Conservation (phyloP, 2,113 vertebrate genomes). For the Burhinus oedicnemus region DNA sequence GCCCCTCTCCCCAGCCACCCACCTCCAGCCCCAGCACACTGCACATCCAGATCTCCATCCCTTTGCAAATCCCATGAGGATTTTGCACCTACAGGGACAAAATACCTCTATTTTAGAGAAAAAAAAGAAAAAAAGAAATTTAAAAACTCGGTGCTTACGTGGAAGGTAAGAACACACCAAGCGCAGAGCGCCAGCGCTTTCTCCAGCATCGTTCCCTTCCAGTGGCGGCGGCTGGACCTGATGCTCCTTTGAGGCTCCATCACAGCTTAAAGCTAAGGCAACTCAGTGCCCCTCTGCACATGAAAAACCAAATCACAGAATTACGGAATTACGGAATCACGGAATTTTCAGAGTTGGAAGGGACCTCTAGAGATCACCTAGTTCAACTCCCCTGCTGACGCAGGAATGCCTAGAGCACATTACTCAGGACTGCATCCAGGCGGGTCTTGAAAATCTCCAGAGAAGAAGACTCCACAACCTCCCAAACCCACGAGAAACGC, state of each 20-base stretch:
- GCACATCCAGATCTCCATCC: neutral
- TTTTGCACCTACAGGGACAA: neutral
- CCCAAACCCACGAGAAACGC: neutral
- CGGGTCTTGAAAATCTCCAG: too few relatives aligned
- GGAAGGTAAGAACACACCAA: neutral
- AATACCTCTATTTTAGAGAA: neutral
- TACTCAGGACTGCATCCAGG: too few relatives aligned
- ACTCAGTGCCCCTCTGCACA: neutral
- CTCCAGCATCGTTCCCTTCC: neutral
- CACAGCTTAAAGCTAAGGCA: neutral
- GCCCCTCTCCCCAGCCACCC: neutral
- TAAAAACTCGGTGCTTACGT: neutral
- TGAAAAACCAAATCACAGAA: neutral
- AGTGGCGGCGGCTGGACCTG: neutral
- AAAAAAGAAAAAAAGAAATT: too few relatives aligned
- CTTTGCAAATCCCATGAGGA: neutral
- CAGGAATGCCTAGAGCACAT: too few relatives aligned
- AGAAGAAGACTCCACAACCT: too few relatives aligned
- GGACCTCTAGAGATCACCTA: too few relatives aligned
- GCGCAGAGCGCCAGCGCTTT: rapidly evolving
- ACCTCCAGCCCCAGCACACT: neutral
- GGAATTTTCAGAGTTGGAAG: too few relatives aligned
- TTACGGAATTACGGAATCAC: too few relatives aligned
- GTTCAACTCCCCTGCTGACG: too few relatives aligned
- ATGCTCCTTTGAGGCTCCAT: neutral